Percentiles rank a stretch among this genome's conserved stretches.
phyloP scores from a whole-genome alignment of 2,113 vertebrate genomes.

The Tetrao urogallus region DNA sequence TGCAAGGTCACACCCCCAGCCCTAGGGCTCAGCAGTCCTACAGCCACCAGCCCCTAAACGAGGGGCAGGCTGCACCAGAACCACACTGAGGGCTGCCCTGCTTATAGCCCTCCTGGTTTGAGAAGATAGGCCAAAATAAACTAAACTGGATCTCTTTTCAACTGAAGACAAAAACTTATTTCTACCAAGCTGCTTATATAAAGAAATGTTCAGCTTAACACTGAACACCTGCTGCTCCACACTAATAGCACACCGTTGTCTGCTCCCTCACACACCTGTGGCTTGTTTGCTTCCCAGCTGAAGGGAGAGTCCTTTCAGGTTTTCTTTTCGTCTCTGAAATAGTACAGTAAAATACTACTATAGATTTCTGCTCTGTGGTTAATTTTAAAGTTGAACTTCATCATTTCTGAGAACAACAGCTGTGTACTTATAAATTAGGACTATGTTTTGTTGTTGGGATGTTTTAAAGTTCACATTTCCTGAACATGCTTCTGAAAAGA shows the following conservation, averaged over 20 bases:
- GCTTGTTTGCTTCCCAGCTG: neutral
- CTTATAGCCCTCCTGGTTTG: rapidly evolving
- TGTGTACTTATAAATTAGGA: neutral
- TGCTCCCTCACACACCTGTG: neutral
- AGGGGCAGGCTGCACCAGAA: rapidly evolving
- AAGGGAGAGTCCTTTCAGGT: neutral
- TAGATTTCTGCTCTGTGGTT: neutral
- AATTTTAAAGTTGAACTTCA: neutral
- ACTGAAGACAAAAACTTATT: rapidly evolving
- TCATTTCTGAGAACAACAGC: neutral
- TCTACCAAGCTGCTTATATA: neutral
- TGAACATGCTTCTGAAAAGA: neutral
- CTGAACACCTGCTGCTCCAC: neutral
- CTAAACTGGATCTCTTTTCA: rapidly evolving
- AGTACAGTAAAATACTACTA: neutral
- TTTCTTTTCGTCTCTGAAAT: neutral
- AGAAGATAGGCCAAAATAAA: rapidly evolving
- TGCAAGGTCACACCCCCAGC: rapidly evolving
- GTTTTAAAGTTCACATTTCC: neutral
- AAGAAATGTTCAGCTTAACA: neutral
- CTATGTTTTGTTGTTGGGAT: neutral
- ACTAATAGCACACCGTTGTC: no score
- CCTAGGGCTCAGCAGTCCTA: neutral
- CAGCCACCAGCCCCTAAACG: rapidly evolving
- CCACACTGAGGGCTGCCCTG: rapidly evolving